Evolutionary conservation across 2,113 vertebrate genomes (phyloP).

Genomic region (Sinocyclocheilus anshuiensis): DNA sequence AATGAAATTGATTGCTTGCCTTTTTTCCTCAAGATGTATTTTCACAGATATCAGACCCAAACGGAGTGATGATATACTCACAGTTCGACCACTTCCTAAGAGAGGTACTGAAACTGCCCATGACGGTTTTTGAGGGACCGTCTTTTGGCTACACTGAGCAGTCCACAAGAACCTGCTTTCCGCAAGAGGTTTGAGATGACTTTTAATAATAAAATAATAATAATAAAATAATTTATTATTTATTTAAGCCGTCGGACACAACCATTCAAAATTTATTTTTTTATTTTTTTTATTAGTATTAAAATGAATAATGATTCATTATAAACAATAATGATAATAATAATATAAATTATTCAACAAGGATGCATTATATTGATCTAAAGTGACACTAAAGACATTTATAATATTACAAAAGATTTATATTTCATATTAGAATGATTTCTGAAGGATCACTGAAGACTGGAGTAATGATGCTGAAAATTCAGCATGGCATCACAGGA

Average conservation of each 20-base stretch:
- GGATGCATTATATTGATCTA: not conserved
- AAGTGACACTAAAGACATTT: not conserved
- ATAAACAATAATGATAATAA: too few relatives aligned
- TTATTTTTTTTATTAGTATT: too few relatives aligned
- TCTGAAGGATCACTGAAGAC: not conserved
- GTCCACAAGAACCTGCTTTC: slow-evolving; percentile 89
- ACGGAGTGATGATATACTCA: slow-evolving; percentile 89
- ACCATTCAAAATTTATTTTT: not conserved
- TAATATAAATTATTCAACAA: not conserved
- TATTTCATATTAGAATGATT: not conserved
- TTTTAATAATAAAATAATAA: too few relatives aligned
- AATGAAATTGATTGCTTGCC: not conserved
- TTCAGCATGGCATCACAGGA: not conserved
- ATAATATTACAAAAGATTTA: not conserved
- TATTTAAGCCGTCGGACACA: not conserved
- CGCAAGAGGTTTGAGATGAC: slow-evolving; percentile 83
- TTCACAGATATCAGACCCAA: slow-evolving; percentile 94
- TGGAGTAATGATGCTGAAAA: not conserved
- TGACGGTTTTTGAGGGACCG: slow-evolving; percentile 94
- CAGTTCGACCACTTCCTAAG: slow-evolving; percentile 93
- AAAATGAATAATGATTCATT: too few relatives aligned
- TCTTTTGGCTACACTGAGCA: slow-evolving; percentile 98
- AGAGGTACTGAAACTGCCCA: slow-evolving; percentile 94
- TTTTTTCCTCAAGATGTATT: slow-evolving; percentile 86
- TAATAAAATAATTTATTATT: not conserved